Conservation (phyloP, 2,113 vertebrate species). For the Catharus bicknelli region DNA sequence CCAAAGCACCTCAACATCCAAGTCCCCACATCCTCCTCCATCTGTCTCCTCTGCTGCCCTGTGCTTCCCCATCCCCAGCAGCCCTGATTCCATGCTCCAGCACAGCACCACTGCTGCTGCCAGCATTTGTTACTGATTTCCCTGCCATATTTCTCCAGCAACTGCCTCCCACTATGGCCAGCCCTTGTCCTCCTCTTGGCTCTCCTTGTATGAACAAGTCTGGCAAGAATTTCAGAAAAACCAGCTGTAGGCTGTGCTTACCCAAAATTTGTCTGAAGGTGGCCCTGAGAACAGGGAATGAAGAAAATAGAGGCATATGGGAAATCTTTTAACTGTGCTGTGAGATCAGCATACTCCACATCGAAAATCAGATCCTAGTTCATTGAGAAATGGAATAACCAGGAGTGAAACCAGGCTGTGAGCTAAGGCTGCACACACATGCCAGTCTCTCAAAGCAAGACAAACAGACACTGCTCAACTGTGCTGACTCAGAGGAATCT, state of each 20-base stretch:
- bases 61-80: not conserved
- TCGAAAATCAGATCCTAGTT: fast-evolving
- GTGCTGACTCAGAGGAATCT: not conserved
- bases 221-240: not conserved
- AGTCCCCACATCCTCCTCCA: not conserved
- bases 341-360: not conserved
- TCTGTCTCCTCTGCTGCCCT: not conserved
- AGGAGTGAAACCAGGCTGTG: not conserved
- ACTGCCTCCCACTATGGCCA: not conserved
- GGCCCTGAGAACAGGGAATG: not conserved
- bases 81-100: not conserved
- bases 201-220: not conserved
- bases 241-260: not conserved
- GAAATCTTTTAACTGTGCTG: not conserved
- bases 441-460: not conserved
- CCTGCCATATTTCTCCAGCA: fast-evolving
- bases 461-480: not conserved
- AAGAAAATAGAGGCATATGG: not conserved
- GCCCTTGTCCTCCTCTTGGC: not conserved
- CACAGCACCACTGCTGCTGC: not conserved
- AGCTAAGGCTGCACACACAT: not conserved
- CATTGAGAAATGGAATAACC: not conserved
- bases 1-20: not conserved
- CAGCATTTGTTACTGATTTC: not conserved
- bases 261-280: not conserved